These are phyloP conservation scores for Spatulosminthurus flaviceps DNA, from an alignment of 2,888 invertebrate genomes.

Conservation along the genomic window DNA sequence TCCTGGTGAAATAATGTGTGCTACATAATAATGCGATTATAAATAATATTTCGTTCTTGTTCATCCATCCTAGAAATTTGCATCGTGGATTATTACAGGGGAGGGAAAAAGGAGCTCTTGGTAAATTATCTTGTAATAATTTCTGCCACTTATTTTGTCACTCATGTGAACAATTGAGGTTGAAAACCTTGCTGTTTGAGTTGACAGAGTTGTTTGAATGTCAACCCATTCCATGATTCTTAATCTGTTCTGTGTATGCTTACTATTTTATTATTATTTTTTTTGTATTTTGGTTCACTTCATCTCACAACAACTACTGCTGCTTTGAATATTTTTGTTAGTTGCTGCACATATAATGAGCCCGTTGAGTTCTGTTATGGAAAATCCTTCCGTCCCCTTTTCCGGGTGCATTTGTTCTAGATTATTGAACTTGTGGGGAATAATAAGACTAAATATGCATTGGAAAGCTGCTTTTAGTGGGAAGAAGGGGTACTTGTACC, in stretches of 20 bases:
- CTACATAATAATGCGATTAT: constrained; percentile 21
- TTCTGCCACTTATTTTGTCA: constrained; percentile 29
- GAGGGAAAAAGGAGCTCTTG: constrained; percentile 1
- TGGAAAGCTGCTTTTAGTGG: too few relatives aligned
- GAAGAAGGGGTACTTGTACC: too few relatives aligned
- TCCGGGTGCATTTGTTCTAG: constrained; percentile 14
- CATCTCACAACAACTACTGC: too few relatives aligned
- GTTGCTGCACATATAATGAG: too few relatives aligned
- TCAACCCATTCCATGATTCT: not conserved
- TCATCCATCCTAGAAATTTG: not conserved
- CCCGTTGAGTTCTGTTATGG: not conserved
- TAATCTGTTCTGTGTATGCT: too few relatives aligned
- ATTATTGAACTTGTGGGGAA: not conserved
- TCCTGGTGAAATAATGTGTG: constrained; percentile 28
- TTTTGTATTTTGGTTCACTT: too few relatives aligned
- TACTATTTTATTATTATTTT: not conserved
- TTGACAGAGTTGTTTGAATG: constrained; percentile 2
- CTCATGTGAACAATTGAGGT: constrained; percentile 21
- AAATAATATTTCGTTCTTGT: constrained; percentile 38
- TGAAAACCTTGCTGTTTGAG: not conserved
- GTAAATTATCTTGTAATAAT: constrained; percentile 34
- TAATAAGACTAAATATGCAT: too few relatives aligned
- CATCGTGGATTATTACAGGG: not conserved
- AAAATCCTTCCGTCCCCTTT: not conserved
- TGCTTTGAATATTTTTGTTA: not conserved